Evolutionary conservation across 2,888 invertebrate species (phyloP), one percentile per base, ranked within the genome.

Genomic region (Acanthosoma haemorrhoidale): DNA sequence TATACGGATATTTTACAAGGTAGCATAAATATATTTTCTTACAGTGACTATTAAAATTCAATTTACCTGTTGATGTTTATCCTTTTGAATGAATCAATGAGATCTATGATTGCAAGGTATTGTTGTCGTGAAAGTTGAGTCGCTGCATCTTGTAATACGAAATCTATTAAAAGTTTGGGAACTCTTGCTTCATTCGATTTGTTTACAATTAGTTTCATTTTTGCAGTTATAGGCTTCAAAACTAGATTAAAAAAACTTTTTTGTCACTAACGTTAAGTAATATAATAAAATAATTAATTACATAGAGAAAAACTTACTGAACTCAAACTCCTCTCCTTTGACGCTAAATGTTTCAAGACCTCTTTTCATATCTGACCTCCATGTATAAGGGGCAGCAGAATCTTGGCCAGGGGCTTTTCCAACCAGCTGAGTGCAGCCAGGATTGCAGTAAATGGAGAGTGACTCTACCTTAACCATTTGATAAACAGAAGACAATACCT

Each of bases 401-500:
- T 83, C 83, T 73, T 83, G 80, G 0, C 82, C 83, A 0, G 84
- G 80, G 78, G 84, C 80, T 75, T 83, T 78, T 78, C 83, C 82
- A 74, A 85, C 85, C 77, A 87, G 77, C 29, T 82, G 81, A 8
- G 82, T 77, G 75, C 73, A 75, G 31, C 68, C 69, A 16, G 76
- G 75, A 80, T 92, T 91, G 87, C 91, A 88, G 79, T 92, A 92
- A 0, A 87, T 78, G 0, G 90, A 90, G 15, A 92, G 81, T 0
- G 90, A 89, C 76, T 91, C 89, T 43, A 91, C 82, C 75, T 89
- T 86, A 77, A 91, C 83, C 78, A 92, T 82, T 81, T 92, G 91
- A 79, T 90, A 90, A 13, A 88, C 81, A 8, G 87, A 77, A 25
- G 81, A 81, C 3, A 86, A 84, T 36, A 74, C 73, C 39, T 72